Percentiles rank a stretch among this genome's conserved stretches.
Evolutionary conservation across 1,140 invertebrate genomes (phyloP).

Genomic region (roundworm (Caenorhabditis elegans)): DNA sequence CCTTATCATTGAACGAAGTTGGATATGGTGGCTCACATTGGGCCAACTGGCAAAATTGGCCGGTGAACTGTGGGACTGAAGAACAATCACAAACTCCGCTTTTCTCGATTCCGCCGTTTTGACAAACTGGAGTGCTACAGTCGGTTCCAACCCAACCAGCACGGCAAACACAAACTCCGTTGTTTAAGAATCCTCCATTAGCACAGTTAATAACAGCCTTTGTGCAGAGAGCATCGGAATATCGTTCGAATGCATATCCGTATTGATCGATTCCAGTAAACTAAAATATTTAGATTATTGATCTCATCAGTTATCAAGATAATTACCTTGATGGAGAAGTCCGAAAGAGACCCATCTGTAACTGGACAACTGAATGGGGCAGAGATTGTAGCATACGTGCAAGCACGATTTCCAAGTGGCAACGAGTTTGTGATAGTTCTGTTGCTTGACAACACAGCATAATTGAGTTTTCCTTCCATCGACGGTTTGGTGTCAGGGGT

Average conservation of each 20-base stretch:
- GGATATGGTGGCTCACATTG: conserved; percentile 43
- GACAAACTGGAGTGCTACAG: conserved; percentile 42
- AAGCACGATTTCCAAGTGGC: conserved; percentile 27
- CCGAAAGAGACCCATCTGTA: background rate
- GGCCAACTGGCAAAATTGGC: conserved; percentile 43
- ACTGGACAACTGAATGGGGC: conserved; percentile 50
- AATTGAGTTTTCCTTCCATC: conserved; percentile 50
- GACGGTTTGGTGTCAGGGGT: conserved; percentile 36
- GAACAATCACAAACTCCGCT: conserved; percentile 38
- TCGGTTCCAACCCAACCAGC: conserved; percentile 41
- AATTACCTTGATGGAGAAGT: conserved; percentile 14
- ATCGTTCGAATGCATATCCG: conserved; percentile 52
- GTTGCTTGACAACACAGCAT: conserved; percentile 42
- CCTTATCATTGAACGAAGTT: conserved; percentile 38
- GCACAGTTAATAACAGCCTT: conserved; percentile 39
- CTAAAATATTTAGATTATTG: background rate
- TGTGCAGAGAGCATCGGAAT: conserved; percentile 28
- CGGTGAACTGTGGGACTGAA: conserved; percentile 26
- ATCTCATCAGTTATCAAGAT: background rate
- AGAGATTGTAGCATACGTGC: conserved; percentile 47
- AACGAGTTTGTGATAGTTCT: conserved; percentile 13
- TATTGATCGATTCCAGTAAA: conserved; percentile 54
- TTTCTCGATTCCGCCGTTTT: conserved; percentile 41
- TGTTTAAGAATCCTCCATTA: conserved; percentile 43
- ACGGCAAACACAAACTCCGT: conserved; percentile 47